These are phyloP conservation scores for Decapterus maruadsi DNA, from an alignment of 2,797 vertebrate genomes.

Conservation along the genomic window DNA sequence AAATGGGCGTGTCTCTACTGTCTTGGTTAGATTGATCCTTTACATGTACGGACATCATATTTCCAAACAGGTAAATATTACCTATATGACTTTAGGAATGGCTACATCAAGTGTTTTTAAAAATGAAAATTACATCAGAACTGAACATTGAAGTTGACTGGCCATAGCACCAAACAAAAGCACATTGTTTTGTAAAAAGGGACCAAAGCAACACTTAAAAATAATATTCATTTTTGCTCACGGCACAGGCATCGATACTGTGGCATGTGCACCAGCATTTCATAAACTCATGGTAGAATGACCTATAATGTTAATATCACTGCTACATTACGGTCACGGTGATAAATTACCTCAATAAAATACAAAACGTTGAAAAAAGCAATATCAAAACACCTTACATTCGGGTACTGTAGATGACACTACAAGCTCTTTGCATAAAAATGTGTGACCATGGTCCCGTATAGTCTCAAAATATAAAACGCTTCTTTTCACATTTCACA, in stretches of 20 bases:
- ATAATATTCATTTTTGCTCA: constrained; percentile 39
- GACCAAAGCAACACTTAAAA: constrained; percentile 62
- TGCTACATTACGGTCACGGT: constrained; percentile 62
- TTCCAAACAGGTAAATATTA: constrained; percentile 65
- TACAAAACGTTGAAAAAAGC: constrained; percentile 68
- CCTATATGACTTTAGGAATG: constrained; percentile 41
- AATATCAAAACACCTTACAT: constrained; percentile 72
- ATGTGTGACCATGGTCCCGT: constrained; percentile 61
- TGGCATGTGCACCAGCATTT: constrained; percentile 39
- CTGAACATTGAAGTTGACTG: constrained; percentile 49
- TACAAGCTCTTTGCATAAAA: constrained; percentile 83
- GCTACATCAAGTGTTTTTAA: constrained; percentile 42
- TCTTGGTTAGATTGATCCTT: not conserved
- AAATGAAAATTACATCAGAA: constrained; percentile 52
- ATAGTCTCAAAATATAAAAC: constrained; percentile 75
- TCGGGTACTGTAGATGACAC: constrained; percentile 67
- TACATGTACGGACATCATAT: not conserved
- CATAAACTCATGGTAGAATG: constrained; percentile 25
- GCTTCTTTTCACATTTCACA: constrained; percentile 74
- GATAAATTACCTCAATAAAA: constrained; percentile 53
- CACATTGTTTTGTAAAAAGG: constrained; percentile 58
- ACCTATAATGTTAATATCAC: constrained; percentile 42
- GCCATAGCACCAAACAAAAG: constrained; percentile 74
- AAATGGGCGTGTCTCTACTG: constrained; percentile 19
- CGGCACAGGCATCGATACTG: constrained; percentile 39